phyloP scores from a whole-genome alignment of 2,113 vertebrate species.

The Nipponia nippon region DNA sequence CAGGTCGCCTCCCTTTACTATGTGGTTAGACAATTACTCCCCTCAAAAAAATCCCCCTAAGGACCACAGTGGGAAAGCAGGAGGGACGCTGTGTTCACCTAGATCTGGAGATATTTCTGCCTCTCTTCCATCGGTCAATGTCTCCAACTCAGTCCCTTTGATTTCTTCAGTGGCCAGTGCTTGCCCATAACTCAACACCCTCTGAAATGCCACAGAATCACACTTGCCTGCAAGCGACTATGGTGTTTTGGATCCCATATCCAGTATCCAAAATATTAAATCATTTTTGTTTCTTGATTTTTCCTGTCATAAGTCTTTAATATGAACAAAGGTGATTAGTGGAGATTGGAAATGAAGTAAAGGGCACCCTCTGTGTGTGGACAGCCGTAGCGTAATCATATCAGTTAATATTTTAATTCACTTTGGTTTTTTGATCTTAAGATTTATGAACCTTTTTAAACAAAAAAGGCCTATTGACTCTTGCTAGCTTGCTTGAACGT shows the following conservation, averaged over 20 bases:
- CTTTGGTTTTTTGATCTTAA: background rate
- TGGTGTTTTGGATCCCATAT: background rate
- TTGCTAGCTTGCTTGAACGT: background rate
- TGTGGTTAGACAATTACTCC: background rate
- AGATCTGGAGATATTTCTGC: background rate
- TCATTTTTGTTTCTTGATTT: background rate
- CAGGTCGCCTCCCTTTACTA: background rate
- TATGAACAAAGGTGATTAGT: too few species aligned
- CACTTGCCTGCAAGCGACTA: background rate
- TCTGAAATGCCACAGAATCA: background rate
- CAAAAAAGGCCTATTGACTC: background rate
- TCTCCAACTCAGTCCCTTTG: background rate
- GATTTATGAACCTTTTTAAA: background rate
- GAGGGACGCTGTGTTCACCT: background rate
- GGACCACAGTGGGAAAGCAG: background rate
- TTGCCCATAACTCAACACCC: background rate
- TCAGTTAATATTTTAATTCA: background rate
- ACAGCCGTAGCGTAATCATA: background rate
- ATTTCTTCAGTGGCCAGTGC: background rate
- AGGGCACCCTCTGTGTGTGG: background rate
- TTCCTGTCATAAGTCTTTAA: background rate
- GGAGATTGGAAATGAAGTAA: background rate
- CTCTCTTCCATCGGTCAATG: background rate
- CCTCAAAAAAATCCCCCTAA: background rate
- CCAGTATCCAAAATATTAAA: background rate